phyloP scores from a whole-genome alignment of 2,888 invertebrate genomes.

The Dromius quadrimaculatus region DNA sequence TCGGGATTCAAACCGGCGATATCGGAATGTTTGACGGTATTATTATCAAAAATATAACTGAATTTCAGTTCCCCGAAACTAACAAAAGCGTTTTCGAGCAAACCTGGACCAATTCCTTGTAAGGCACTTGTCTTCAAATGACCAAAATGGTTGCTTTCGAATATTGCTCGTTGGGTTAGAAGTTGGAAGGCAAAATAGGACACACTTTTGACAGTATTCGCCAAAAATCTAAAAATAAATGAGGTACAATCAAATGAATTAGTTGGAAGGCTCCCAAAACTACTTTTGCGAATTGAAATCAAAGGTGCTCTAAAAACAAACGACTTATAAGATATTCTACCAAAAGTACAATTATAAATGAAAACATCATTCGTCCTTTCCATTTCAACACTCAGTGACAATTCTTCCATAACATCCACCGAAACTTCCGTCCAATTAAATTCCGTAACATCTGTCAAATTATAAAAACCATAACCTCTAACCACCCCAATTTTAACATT shows the following conservation, averaged over 20 bases:
- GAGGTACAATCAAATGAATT: conserved; percentile 14
- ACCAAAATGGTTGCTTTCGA: conserved; percentile 6
- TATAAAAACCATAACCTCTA: conserved; percentile 9
- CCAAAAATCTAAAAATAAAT: conserved; percentile 22
- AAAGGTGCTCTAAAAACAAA: neutral
- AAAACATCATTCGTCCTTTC: conserved; percentile 9
- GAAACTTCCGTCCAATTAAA: conserved; percentile 27
- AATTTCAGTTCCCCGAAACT: conserved; percentile 25
- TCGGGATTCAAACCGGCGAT: conserved; percentile 35
- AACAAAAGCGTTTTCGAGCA: conserved; percentile 27
- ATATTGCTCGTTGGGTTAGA: conserved; percentile 13
- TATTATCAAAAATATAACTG: conserved; percentile 31
- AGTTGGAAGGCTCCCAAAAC: conserved; percentile 2
- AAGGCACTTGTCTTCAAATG: conserved; percentile 36
- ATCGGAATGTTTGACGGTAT: conserved; percentile 31
- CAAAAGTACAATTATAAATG: conserved; percentile 15
- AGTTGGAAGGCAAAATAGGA: conserved; percentile 21
- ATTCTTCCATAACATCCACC: conserved; percentile 11
- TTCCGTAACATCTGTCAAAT: conserved; percentile 19
- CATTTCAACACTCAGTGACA: conserved; percentile 25
- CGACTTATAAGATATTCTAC: conserved; percentile 14
- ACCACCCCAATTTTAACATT: conserved; percentile 24
- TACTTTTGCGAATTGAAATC: neutral
- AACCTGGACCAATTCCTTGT: conserved; percentile 42
- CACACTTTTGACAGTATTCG: conserved; percentile 11